Evolutionary conservation across 2,888 invertebrate genomes (phyloP), one percentile per base, ranked within the genome.

Genomic region (Microctonus aethiopoides): DNA sequence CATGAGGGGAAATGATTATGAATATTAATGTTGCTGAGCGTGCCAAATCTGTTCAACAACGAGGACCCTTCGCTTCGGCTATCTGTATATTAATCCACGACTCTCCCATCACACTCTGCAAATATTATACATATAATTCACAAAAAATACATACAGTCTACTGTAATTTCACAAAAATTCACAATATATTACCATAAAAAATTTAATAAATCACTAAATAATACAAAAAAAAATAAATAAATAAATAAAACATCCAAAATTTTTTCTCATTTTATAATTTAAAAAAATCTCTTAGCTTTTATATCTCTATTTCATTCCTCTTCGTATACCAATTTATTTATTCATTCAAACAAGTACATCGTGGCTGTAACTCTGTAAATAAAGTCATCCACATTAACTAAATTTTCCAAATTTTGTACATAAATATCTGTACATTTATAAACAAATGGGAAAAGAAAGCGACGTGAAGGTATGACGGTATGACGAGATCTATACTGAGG

Each of bases 1-100:
- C 20, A 56, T 41, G 9, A 70, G 64, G 69, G 73, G 73, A 66
- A 57, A 69, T 69, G 74, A 78, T 75, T 79, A 84, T 85, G 85
- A 86, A 86, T 86, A 86, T 85, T 85, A 83, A 86, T 85, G 81
- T 59, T 83, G 85, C 85, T 85, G 85, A 85, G 82, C 73, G 80
- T 81, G 85, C 84, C 82, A 81, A 83, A 82, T 78, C 51, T 57
- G 16, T 46, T 39, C 60, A 59, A 56, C 41, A 46, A n/a, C 62
- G 61, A 69, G 75, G 75, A 76, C 67, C 63, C 68, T 68, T 41
- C 16, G 20, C 24, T 62, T 54, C 41, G 32, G 39, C 46, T 34
- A 64, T 59, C 57, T 51, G 26, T 57, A 46, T 68, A 32, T 63
- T 56, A 46, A 64, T 64, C 13, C 62, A 26, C 11, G 26, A 46